phyloP scores from a whole-genome alignment of 2,888 invertebrate species.

The Machimus rusticus region DNA sequence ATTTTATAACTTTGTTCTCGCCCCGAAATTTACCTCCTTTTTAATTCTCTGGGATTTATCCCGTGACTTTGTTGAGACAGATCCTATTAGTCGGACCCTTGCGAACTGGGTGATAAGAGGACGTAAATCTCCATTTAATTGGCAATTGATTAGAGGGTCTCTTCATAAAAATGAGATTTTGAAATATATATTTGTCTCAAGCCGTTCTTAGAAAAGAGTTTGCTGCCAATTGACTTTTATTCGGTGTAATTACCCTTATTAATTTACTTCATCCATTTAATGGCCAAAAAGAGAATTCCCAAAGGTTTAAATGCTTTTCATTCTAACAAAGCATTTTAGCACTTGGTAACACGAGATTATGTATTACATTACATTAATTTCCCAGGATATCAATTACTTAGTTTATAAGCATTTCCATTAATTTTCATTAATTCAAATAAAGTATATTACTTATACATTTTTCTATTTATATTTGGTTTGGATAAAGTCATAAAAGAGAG shows the following conservation, averaged over 20 bases:
- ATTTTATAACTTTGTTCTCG: slow-evolving; percentile 16
- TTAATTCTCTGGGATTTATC: neutral
- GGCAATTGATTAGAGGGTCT: neutral
- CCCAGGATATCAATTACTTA: neutral
- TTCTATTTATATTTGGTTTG: no score
- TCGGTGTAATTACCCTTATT: neutral
- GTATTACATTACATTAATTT: neutral
- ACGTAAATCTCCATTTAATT: neutral
- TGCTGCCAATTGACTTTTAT: neutral
- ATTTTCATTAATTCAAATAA: no score
- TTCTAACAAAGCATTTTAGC: neutral
- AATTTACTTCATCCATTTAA: neutral
- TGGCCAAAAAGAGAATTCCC: neutral
- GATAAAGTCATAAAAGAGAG: no score
- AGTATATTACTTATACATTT: no score
- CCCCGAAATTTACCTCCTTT: neutral
- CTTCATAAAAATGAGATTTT: neutral
- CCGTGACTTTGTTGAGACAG: neutral
- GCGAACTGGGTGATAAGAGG: neutral
- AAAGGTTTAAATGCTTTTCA: neutral
- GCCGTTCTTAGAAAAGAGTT: neutral
- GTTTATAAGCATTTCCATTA: neutral
- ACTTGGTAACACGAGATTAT: neutral
- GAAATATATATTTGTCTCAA: neutral
- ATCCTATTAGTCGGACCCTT: neutral